These are phyloP conservation scores for Oncorhynchus tshawytscha DNA, from an alignment of 2,113 vertebrate genomes.

Conservation along the genomic window DNA sequence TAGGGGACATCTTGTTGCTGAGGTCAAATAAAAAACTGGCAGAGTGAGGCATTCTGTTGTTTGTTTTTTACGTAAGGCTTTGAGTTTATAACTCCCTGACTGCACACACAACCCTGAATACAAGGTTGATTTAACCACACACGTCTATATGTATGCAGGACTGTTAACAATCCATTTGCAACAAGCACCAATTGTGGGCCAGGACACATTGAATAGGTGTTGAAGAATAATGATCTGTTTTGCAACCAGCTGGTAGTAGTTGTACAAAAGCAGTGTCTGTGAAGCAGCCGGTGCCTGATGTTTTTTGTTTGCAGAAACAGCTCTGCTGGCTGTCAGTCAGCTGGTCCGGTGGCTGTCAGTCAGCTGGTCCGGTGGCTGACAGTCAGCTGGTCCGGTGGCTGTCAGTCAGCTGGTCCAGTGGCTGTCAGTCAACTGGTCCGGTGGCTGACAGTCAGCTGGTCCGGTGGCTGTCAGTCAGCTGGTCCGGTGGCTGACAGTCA, in stretches of 20 bases:
- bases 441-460: no score
- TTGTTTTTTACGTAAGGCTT: neutral
- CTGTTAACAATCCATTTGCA: neutral
- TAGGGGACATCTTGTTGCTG: neutral
- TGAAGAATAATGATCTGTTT: slow-evolving; percentile 10
- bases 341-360: no score
- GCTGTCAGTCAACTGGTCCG: no score
- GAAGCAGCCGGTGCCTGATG: neutral
- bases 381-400: no score
- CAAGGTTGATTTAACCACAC: neutral
- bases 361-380: no score
- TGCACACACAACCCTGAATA: neutral
- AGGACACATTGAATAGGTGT: neutral
- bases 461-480: no score
- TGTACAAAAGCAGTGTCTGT: neutral
- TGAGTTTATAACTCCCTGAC: neutral
- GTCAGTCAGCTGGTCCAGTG: no score
- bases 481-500: no score
- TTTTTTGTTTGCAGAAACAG: neutral
- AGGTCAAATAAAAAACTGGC: neutral
- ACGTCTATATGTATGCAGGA: no score
- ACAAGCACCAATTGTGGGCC: neutral
- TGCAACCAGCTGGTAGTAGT: neutral
- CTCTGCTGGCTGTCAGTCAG: no score
- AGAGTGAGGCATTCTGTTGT: neutral